These are phyloP conservation scores for Mnemiopsis leidyi DNA, from an alignment of 37 sponge, comb jelly and placozoan genomes.

Conservation along the genomic window DNA sequence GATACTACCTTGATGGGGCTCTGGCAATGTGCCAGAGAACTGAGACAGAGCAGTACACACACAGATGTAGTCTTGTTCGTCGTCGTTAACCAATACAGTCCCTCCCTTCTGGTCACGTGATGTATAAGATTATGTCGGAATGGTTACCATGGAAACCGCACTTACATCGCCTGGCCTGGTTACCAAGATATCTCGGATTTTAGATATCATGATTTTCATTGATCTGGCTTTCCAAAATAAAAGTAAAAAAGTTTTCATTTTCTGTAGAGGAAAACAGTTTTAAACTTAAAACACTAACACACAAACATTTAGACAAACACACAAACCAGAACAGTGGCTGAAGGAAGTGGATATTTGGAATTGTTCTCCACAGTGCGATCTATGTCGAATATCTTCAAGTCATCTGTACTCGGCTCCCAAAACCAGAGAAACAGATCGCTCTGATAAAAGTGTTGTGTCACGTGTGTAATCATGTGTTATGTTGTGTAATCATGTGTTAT, in stretches of 20 bases:
- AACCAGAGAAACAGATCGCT: slow-evolving; percentile 53
- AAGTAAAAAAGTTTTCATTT: no score
- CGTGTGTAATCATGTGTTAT: no score
- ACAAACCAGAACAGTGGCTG: slow-evolving; percentile 12
- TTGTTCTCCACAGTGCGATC: not conserved
- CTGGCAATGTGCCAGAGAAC: not conserved
- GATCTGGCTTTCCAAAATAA: no score
- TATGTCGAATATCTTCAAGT: not conserved
- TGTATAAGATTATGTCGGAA: no score
- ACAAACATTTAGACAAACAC: no score
- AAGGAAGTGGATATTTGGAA: not conserved
- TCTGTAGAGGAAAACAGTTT: no score
- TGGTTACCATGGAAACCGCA: no score
- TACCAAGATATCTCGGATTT: no score
- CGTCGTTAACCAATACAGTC: not conserved
- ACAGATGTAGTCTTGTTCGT: slow-evolving; percentile 3
- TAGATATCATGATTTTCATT: no score
- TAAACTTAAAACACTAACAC: no score
- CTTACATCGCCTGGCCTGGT: no score
- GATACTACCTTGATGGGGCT: not conserved
- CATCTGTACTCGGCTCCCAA: slow-evolving; percentile 32
- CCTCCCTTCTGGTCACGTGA: slow-evolving; percentile 24
- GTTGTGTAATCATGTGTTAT: no score
- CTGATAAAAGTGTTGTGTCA: not conserved
- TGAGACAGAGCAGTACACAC: not conserved